phyloP scores from a whole-genome alignment of 2,113 vertebrate genomes.

The Pelecanus crispus region DNA sequence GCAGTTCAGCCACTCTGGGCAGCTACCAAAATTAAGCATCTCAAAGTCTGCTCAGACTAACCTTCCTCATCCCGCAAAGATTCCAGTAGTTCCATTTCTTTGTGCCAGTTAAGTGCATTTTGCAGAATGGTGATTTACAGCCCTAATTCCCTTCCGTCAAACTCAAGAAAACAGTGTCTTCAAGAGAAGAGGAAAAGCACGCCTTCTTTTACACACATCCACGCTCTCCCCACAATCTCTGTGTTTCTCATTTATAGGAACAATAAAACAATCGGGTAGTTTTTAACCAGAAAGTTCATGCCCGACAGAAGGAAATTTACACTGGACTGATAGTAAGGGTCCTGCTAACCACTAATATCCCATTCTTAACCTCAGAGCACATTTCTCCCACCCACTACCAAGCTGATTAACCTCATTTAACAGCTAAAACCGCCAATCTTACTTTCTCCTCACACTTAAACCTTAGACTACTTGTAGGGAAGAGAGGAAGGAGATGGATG shows the following conservation, averaged over 20 bases:
- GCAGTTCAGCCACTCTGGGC: background rate
- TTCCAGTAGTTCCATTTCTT: background rate
- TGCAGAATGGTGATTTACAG: background rate
- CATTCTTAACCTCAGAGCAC: background rate
- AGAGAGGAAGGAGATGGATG: background rate
- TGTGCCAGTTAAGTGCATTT: background rate
- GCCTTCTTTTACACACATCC: background rate
- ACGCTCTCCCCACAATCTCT: background rate
- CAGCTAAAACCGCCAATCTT: background rate
- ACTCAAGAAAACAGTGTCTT: background rate
- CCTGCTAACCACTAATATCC: background rate
- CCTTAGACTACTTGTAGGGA: background rate
- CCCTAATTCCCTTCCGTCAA: background rate
- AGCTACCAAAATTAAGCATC: background rate
- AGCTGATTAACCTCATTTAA: conserved; percentile 38
- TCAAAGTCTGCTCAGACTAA: background rate
- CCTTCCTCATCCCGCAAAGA: background rate
- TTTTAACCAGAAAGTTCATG: background rate
- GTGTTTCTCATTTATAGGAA: background rate
- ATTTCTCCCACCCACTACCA: background rate
- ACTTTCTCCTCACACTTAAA: background rate
- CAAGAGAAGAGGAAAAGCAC: background rate
- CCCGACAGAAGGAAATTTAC: background rate
- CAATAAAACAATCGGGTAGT: background rate
- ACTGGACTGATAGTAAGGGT: background rate